Percentiles rank a stretch among this genome's conserved stretches.
phyloP scores from a whole-genome alignment of 1,140 invertebrate species.

The Lepidurus apus region DNA sequence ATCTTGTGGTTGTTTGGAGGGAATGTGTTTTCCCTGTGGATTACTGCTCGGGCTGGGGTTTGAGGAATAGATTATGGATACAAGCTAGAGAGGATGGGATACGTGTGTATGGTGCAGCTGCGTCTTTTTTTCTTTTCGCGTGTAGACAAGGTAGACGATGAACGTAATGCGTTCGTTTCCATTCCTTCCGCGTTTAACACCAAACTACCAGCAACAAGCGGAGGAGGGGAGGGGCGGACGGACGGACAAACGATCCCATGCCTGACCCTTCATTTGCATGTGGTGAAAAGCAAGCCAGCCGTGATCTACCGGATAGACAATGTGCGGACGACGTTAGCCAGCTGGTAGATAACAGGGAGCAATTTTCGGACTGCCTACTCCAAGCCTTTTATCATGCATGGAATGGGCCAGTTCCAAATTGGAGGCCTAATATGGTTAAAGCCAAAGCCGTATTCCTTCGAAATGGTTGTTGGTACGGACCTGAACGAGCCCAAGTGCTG shows the following conservation, averaged over 20 bases:
- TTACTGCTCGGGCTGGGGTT: too few relatives aligned
- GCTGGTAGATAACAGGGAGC: not conserved
- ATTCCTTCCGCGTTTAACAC: not conserved
- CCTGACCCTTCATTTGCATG: not conserved
- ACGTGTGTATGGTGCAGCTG: too few relatives aligned
- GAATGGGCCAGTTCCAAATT: not conserved
- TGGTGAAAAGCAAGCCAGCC: not conserved
- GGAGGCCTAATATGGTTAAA: conserved; percentile 9
- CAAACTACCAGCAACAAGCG: not conserved
- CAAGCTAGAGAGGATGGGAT: too few relatives aligned
- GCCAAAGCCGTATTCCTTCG: not conserved
- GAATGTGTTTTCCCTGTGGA: too few relatives aligned
- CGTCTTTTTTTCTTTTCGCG: too few relatives aligned
- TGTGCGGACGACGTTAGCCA: not conserved
- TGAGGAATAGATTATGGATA: too few relatives aligned
- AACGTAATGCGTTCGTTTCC: conserved; percentile 14
- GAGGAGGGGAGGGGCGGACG: conserved; percentile 12
- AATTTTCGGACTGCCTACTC: not conserved
- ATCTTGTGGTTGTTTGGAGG: too few relatives aligned
- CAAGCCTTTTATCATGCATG: not conserved
- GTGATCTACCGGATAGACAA: not conserved
- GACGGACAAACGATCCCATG: not conserved
- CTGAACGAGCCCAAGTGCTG: not conserved
- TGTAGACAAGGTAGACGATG: not conserved
- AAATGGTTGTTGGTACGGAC: not conserved